Percentiles rank a stretch among this genome's conserved stretches.
These are phyloP conservation scores for Pseudochaenichthys georgianus DNA, from an alignment of 2,797 vertebrate species.

Conservation along the genomic window DNA sequence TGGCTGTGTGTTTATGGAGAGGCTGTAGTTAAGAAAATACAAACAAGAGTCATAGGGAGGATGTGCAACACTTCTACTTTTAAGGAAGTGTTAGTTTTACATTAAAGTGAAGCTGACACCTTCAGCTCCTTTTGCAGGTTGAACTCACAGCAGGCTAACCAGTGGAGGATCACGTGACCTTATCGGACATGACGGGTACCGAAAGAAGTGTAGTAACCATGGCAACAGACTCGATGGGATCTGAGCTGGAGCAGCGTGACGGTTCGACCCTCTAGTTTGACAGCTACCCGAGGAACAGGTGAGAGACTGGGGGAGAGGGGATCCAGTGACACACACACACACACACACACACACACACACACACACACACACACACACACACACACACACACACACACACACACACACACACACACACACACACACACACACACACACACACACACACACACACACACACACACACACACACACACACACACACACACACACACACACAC, in stretches of 20 bases:
- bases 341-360: too few relatives aligned
- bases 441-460: too few relatives aligned
- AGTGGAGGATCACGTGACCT: constrained; percentile 56
- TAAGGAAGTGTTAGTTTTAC: background rate
- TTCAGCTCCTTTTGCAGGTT: constrained; percentile 17
- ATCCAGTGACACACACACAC: constrained; percentile 59
- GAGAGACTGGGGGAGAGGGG: constrained; percentile 60
- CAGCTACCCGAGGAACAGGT: constrained; percentile 82
- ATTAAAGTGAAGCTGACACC: constrained; percentile 14
- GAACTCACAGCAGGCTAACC: background rate
- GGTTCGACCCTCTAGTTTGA: constrained; percentile 60
- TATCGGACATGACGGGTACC: constrained; percentile 15
- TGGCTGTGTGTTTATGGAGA: constrained; percentile 5
- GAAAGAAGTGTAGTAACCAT: constrained; percentile 45
- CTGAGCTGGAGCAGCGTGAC: constrained; percentile 65
- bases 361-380: too few relatives aligned
- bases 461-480: too few relatives aligned
- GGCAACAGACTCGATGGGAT: constrained; percentile 36
- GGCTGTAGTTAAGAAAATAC: constrained; percentile 63
- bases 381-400: too few relatives aligned
- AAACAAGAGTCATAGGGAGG: background rate
- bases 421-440: too few relatives aligned
- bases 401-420: too few relatives aligned
- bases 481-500: too few relatives aligned
- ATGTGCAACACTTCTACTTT: background rate